Evolutionary conservation across 2,113 vertebrate genomes (phyloP).

Genomic region (Alexandromys fortis): DNA sequence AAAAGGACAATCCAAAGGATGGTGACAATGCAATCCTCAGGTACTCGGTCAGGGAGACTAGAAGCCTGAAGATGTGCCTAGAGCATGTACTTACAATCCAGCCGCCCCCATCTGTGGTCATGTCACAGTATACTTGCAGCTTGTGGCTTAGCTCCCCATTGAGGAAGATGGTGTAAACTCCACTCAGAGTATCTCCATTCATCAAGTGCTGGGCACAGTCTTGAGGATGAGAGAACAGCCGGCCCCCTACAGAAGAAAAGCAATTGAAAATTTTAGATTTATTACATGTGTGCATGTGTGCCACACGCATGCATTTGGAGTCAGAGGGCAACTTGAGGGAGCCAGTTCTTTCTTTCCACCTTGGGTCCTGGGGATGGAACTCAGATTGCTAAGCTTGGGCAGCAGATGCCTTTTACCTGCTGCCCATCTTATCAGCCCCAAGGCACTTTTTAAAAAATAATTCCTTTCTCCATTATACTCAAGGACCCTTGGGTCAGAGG

Average conservation of each 20-base stretch:
- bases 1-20: background rate
- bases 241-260: slow-evolving; percentile 87
- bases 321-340: background rate
- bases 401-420: background rate
- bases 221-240: slow-evolving; percentile 95
- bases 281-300: background rate
- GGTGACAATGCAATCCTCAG: background rate
- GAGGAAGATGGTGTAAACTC: slow-evolving; percentile 96
- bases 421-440: background rate
- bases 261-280: background rate
- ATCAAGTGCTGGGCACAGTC: slow-evolving; percentile 97
- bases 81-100: slow-evolving; percentile 94
- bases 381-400: background rate
- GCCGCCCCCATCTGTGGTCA: slow-evolving; percentile 95
- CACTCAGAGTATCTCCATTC: slow-evolving; percentile 94
- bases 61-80: background rate
- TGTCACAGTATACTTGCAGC: slow-evolving; percentile 97
- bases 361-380: no score
- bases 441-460: background rate
- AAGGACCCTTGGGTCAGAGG: background rate
- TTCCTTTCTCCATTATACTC: background rate
- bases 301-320: background rate
- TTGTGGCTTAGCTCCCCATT: slow-evolving; percentile 93
- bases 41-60: background rate
- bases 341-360: background rate